phyloP scores from a whole-genome alignment of 64 coral and sea anemone species.

The Actinia equina region DNA sequence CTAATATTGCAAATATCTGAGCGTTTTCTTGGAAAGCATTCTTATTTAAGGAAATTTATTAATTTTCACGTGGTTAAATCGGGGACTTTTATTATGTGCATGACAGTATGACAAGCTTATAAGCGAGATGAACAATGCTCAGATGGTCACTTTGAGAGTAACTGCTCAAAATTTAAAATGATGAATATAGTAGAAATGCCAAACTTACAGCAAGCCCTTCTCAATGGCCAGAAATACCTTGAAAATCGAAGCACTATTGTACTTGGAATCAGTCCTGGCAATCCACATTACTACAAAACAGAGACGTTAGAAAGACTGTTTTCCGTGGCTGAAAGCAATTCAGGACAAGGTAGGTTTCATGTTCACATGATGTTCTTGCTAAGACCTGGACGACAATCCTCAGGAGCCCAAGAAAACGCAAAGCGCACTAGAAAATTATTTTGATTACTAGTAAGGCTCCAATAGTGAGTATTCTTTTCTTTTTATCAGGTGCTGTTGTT shows the following conservation, averaged over 20 bases:
- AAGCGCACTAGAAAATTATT: no score
- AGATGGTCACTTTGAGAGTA: neutral
- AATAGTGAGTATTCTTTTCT: neutral
- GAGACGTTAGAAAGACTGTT: constrained; percentile 52
- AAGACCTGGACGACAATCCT: no score
- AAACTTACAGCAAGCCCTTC: neutral
- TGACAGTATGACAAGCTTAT: neutral
- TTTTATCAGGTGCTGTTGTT: constrained; percentile 48
- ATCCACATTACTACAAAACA: constrained; percentile 62
- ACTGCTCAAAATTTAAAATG: neutral
- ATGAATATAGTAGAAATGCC: neutral
- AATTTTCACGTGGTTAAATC: neutral
- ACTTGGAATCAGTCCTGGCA: constrained; percentile 78
- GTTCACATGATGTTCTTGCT: neutral
- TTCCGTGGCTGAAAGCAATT: constrained; percentile 27
- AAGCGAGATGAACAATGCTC: neutral
- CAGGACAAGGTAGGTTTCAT: constrained; percentile 42
- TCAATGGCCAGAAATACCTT: constrained; percentile 51
- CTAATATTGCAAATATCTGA: neutral
- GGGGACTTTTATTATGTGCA: neutral
- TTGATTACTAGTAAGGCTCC: no score
- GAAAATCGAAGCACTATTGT: constrained; percentile 28
- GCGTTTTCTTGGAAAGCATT: neutral
- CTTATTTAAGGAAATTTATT: neutral
- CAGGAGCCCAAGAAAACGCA: no score